Percentiles rank a stretch among this genome's conserved stretches.
These are phyloP conservation scores for Coenonympha arcania DNA, from an alignment of 2,888 invertebrate genomes.

Conservation along the genomic window DNA sequence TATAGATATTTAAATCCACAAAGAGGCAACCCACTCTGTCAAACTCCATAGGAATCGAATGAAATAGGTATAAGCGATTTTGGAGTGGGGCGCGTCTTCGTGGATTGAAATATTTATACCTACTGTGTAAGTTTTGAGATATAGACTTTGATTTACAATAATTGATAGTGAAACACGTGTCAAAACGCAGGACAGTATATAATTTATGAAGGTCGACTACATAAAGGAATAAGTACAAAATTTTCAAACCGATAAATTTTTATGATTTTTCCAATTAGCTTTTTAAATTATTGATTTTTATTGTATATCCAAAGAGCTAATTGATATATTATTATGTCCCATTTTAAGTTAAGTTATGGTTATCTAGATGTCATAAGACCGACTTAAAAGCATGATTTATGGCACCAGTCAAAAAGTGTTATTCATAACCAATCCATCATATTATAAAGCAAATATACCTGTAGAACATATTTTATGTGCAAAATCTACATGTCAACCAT, in stretches of 20 bases:
- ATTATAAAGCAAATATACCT: not conserved
- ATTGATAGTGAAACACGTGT: no score
- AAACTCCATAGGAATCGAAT: no score
- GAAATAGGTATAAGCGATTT: no score
- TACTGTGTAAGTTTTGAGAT: no score
- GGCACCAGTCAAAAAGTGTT: not conserved
- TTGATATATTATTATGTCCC: not conserved
- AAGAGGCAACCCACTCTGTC: no score
- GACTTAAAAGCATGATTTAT: no score
- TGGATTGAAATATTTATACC: no score
- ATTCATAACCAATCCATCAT: not conserved
- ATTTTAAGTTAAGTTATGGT: not conserved
- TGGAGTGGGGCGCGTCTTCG: no score
- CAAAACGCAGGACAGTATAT: not conserved
- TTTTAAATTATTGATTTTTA: not conserved
- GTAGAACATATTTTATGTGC: not conserved
- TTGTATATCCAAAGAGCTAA: no score
- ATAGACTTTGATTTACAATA: no score
- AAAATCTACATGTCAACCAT: constrained; percentile 1
- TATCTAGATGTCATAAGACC: not conserved
- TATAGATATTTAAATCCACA: no score
- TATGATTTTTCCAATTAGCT: not conserved
- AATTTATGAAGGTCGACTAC: not conserved
- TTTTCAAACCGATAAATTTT: not conserved
- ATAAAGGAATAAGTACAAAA: not conserved